These are phyloP conservation scores for Fulica atra DNA, from an alignment of 2,113 vertebrate species.

Conservation along the genomic window DNA sequence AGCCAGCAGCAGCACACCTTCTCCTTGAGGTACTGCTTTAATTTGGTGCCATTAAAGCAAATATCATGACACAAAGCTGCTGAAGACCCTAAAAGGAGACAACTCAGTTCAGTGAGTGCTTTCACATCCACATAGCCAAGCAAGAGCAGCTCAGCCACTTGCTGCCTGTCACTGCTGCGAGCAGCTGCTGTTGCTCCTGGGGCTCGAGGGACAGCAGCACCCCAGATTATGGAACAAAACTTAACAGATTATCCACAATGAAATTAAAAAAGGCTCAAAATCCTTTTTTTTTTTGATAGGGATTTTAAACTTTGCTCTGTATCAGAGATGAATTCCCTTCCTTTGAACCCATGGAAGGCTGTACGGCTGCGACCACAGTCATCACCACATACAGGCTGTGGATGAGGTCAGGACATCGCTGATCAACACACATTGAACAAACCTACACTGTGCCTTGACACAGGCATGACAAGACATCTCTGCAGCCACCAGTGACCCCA, in stretches of 20 bases:
- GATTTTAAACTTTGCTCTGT: background rate
- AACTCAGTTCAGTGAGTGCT: accelerated
- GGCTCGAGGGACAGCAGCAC: background rate
- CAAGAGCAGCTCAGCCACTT: background rate
- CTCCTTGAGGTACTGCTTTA: background rate
- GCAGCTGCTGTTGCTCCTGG: background rate
- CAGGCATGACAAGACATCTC: accelerated
- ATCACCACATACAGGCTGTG: accelerated
- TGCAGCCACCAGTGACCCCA: background rate
- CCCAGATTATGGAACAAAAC: background rate
- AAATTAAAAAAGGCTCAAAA: background rate
- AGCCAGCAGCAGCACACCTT: background rate
- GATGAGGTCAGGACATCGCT: background rate
- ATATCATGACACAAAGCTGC: accelerated
- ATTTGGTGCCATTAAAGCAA: accelerated
- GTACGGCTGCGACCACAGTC: background rate
- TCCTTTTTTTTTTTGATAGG: background rate
- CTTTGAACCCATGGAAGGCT: background rate
- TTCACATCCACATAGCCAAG: background rate
- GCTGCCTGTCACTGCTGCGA: background rate
- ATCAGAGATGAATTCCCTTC: background rate
- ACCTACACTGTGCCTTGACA: accelerated
- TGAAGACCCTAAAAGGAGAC: background rate
- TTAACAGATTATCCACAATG: accelerated
- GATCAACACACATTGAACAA: accelerated